phyloP scores from a whole-genome alignment of 2,113 vertebrate species.

The zebrafish (Danio rerio) region GRCz12tu NC_133200.1:34878001-34878500 shows the following conservation, averaged over 20 bases:
- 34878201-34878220: constrained; percentile 80
- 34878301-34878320: too few species aligned
- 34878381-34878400: too few species aligned
- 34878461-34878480: too few species aligned
- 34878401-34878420: too few species aligned
- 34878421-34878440: too few species aligned
- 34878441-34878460: too few species aligned
- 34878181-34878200: constrained; percentile 80
- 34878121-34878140: constrained; percentile 80
- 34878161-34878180: constrained; percentile 82
- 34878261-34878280: too few species aligned
- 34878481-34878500: too few species aligned
- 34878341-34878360: too few species aligned
- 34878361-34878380: too few species aligned
- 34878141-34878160: constrained; percentile 83
- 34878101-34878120: constrained; percentile 74
- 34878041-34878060: background rate
- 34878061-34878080: background rate
- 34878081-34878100: constrained; percentile 54
- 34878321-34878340: too few species aligned
- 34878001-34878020: background rate
- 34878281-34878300: too few species aligned
- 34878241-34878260: background rate
- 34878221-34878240: constrained; percentile 36
- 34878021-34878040: background rate